Conservation (phyloP, 2,888 invertebrate genomes). For the Orthosia gothica region DNA sequence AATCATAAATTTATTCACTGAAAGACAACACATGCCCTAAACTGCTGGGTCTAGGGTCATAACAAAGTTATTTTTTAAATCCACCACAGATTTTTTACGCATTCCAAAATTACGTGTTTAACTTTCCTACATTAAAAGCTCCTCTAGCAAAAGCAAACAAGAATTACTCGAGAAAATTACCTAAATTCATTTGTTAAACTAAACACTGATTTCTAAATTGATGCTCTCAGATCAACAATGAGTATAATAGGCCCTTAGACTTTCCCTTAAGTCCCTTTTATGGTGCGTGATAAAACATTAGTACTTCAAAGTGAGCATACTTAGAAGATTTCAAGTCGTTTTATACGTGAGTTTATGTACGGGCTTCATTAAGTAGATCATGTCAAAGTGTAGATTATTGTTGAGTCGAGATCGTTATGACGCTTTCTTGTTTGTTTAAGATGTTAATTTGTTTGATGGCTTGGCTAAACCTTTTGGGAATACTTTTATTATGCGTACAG, state of each 20-base stretch:
- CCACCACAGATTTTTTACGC: too few relatives aligned
- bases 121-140: not conserved
- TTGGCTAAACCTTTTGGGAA: too few relatives aligned
- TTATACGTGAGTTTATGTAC: constrained; percentile 37
- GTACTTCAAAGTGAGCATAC: constrained; percentile 44
- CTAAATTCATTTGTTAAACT: constrained; percentile 45
- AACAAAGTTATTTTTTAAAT: too few relatives aligned
- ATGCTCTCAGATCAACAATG: constrained; percentile 43
- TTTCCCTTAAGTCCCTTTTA: constrained; percentile 52
- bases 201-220: constrained; percentile 60
- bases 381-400: constrained; percentile 25
- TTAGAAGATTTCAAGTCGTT: constrained; percentile 47
- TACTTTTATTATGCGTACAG: too few relatives aligned
- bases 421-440: constrained; percentile 8
- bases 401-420: constrained; percentile 17
- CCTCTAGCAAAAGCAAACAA: not conserved
- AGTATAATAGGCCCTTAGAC: constrained; percentile 33
- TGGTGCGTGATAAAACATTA: constrained; percentile 60
- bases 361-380: constrained; percentile 41
- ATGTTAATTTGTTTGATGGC: constrained; percentile 33
- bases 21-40: too few relatives aligned
- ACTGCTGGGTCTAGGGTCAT: too few relatives aligned
- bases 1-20: too few relatives aligned
- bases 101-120: not conserved
- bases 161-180: constrained; percentile 32